Conservation (phyloP, 2,797 vertebrate species). For the Protosalanx chinensis region DNA sequence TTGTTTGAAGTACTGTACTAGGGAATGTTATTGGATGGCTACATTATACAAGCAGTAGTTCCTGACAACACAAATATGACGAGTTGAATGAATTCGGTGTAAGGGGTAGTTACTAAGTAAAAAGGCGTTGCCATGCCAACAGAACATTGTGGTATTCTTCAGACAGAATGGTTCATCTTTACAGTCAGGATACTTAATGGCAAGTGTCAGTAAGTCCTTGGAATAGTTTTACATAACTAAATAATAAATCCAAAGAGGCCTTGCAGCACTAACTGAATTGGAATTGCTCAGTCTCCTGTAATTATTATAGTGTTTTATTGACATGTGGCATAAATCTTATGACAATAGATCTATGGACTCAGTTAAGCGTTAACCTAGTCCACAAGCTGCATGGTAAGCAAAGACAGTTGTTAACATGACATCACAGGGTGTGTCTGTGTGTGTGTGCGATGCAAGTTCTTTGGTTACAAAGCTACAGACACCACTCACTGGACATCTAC, state of each 20-base stretch:
- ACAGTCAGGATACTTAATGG: conserved; percentile 36
- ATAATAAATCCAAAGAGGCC: conserved; percentile 32
- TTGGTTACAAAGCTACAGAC: conserved; percentile 46
- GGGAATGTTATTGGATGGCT: background rate
- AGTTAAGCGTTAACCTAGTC: conserved; percentile 45
- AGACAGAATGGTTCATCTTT: conserved; percentile 28
- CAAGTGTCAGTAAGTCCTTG: conserved; percentile 35
- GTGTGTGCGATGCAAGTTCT: conserved; percentile 24
- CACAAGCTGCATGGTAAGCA: conserved; percentile 23
- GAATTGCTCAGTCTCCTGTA: background rate
- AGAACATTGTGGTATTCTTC: conserved; percentile 21
- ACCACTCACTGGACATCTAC: conserved; percentile 25
- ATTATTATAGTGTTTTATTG: background rate
- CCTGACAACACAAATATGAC: background rate
- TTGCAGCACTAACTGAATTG: conserved; percentile 6
- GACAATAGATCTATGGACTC: background rate
- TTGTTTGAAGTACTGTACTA: background rate
- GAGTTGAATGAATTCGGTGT: background rate
- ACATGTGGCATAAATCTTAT: background rate
- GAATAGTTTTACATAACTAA: conserved; percentile 29
- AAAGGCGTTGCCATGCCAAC: background rate
- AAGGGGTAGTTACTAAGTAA: background rate
- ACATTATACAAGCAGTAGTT: background rate
- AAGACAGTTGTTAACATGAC: conserved; percentile 21
- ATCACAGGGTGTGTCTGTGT: background rate